These are phyloP conservation scores for Tortrix viridana DNA, from an alignment of 2,888 invertebrate species.

Conservation along the genomic window DNA sequence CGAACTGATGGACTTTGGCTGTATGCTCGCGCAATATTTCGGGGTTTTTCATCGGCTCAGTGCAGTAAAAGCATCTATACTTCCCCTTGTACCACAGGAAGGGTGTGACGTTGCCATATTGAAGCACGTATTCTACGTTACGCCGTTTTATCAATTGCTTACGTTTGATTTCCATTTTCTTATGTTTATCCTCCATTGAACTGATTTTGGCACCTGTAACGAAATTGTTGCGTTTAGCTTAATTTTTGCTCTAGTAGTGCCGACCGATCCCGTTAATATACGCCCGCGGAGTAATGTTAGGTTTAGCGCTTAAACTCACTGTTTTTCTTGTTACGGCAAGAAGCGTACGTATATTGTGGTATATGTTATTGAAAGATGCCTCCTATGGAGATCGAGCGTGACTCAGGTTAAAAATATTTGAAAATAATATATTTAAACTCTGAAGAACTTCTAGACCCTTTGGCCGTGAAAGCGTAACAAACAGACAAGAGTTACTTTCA, in stretches of 20 bases:
- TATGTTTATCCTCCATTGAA: conserved; percentile 72
- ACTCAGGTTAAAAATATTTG: too few relatives aligned
- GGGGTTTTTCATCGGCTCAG: conserved; percentile 70
- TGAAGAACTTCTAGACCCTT: too few relatives aligned
- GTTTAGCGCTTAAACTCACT: not conserved
- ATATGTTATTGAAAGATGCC: too few relatives aligned
- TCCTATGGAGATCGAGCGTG: too few relatives aligned
- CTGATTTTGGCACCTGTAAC: conserved; percentile 73
- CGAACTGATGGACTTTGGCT: conserved; percentile 58
- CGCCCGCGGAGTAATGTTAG: not conserved
- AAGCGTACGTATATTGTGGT: too few relatives aligned
- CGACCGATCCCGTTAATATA: conserved; percentile 3
- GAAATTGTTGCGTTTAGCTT: conserved; percentile 53
- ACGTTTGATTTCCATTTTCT: conserved; percentile 70
- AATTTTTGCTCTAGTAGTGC: conserved; percentile 6
- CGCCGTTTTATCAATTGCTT: conserved; percentile 69
- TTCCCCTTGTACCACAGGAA: conserved; percentile 77
- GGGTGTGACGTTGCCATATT: conserved; percentile 74
- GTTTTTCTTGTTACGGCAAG: not conserved
- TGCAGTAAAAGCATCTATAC: conserved; percentile 74
- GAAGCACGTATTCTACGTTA: conserved; percentile 75
- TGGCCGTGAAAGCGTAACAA: too few relatives aligned
- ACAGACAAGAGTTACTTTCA: too few relatives aligned
- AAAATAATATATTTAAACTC: too few relatives aligned
- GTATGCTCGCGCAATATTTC: conserved; percentile 65